Evolutionary conservation across 2,113 vertebrate genomes (phyloP), one percentile per base, ranked within the genome.

Genomic region (Todiramphus saurophagus): DNA sequence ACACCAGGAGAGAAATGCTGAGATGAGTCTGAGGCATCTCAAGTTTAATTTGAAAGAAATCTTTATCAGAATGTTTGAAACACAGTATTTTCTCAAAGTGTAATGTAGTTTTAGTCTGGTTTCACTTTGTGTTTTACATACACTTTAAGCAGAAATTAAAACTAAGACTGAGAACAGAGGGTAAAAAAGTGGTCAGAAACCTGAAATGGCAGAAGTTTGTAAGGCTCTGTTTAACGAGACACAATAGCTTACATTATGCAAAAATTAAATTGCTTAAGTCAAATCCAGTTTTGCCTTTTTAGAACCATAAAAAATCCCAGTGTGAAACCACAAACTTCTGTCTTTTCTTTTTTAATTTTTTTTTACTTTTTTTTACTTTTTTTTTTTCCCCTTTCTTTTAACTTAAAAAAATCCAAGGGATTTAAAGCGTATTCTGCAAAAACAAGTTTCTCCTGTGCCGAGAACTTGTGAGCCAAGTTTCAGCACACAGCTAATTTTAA

Each of bases 321-420:
- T 98, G 97, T 97, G 97, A 98, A 98, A 97, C 98, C 98, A 96
- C 97, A 98, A 94, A 96, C 93, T 93, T 91, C 89, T 95, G 87
- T 53, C 84, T 94, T 97, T 86, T 78, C 51, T 94, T 93, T 97
- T 94, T 97, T 94, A 35, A 39, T 78, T 89, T 64, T 84, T 81
- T 81, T 75, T 90, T 93, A 43, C 80, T 92, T 58, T 94, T 94
- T 97, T 94, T 97, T 94, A 28, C 43, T 78, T 91, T 64, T 87
- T 63, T 77, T 83, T 81, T 81, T 75, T 89, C 93, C 93, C 10
- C 59, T 70, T 94, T 96, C 90, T 97, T 95, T 86, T 95, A 97
- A 96, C 87, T 95, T 82, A 96, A 95, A 96, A 92, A 94, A 92
- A 94, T 78, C 74, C 67, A 90, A 92, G 64, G 97, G 64, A 98